phyloP scores from a whole-genome alignment of 2,888 invertebrate genomes.

The Plebejus argus region DNA sequence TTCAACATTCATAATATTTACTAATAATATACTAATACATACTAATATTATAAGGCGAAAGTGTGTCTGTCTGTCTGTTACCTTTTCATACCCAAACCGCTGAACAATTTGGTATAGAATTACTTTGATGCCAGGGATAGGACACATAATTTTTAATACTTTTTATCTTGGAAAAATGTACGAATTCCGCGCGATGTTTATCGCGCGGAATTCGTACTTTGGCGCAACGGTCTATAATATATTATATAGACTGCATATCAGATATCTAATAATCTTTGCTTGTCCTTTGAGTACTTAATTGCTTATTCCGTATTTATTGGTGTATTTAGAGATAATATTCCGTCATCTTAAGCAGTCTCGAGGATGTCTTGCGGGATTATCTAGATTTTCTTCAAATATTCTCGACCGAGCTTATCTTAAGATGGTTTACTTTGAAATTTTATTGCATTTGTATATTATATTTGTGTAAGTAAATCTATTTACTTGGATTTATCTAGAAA shows the following conservation, averaged over 20 bases:
- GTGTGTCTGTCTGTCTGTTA: no score
- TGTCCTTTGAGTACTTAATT: background rate
- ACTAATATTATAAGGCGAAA: background rate
- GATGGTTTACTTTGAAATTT: slow-evolving; percentile 1
- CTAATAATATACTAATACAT: no score
- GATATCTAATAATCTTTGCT: background rate
- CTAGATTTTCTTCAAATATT: background rate
- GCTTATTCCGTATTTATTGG: background rate
- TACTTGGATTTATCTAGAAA: background rate
- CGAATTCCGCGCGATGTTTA: no score
- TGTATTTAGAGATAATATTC: background rate
- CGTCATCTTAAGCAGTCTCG: background rate
- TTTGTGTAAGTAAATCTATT: background rate
- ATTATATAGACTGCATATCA: no score
- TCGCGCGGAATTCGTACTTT: no score
- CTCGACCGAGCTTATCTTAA: background rate
- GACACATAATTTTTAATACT: no score
- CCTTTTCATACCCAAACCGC: no score
- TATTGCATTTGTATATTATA: background rate
- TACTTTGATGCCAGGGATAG: no score
- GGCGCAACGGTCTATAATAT: no score
- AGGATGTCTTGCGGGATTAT: background rate
- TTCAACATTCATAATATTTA: no score
- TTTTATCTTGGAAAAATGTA: no score
- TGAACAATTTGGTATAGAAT: no score